phyloP scores from a whole-genome alignment of 2,797 vertebrate species.

The Bradypus variegatus region DNA sequence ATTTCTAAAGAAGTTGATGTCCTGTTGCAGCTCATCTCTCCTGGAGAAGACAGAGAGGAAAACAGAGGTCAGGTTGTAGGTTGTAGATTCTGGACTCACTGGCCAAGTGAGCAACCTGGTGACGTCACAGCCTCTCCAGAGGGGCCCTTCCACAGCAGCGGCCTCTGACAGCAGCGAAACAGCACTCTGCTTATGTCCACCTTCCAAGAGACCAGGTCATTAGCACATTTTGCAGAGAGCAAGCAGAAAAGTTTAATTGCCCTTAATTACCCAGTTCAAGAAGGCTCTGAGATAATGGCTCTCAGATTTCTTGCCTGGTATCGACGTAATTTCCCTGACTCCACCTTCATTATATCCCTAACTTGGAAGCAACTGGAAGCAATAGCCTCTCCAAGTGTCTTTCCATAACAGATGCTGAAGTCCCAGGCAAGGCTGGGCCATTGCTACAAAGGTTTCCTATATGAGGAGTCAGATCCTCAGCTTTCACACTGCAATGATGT shows the following conservation, averaged over 20 bases:
- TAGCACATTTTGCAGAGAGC: slow-evolving; percentile 89
- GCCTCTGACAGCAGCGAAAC: background rate
- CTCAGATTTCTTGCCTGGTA: slow-evolving; percentile 85
- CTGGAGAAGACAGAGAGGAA: background rate
- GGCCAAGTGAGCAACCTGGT: background rate
- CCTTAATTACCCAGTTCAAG: slow-evolving; percentile 91
- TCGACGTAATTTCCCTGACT: slow-evolving; percentile 84
- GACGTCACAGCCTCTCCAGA: background rate
- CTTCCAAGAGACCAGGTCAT: slow-evolving; percentile 78
- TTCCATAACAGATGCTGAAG: slow-evolving; percentile 27
- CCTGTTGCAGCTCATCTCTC: background rate
- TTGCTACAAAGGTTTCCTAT: slow-evolving; percentile 37
- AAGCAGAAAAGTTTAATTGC: slow-evolving; percentile 92
- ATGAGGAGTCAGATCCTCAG: background rate
- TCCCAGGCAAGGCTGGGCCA: background rate
- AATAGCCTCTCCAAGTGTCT: slow-evolving; percentile 47
- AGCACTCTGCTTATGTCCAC: background rate
- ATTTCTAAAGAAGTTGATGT: background rate
- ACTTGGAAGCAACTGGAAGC: slow-evolving; percentile 52
- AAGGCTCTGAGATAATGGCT: slow-evolving; percentile 87
- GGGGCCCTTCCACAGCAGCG: slow-evolving; percentile 29
- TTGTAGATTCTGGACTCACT: background rate
- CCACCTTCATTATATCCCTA: slow-evolving; percentile 81
- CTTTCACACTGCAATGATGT: background rate
- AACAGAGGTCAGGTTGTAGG: background rate